These are phyloP conservation scores for Sanderia malayensis DNA, from an alignment of 30 jellyfish, hydroid and myxozoan species.

Conservation along the genomic window DNA sequence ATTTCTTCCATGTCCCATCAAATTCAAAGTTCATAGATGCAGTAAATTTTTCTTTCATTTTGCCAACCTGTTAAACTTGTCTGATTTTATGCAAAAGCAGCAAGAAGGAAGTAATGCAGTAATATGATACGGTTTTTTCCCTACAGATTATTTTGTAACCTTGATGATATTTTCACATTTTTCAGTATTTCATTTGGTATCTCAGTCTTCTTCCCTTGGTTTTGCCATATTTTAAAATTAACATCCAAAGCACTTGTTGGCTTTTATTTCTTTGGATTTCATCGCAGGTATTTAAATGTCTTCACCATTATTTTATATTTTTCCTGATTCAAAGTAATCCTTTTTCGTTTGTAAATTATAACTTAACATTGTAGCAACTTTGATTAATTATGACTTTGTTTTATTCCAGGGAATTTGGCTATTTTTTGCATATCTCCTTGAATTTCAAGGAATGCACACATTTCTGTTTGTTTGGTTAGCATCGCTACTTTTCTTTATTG, in stretches of 20 bases:
- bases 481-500: conserved; percentile 58
- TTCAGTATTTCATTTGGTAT: conserved; percentile 95
- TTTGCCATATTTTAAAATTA: conserved; percentile 38
- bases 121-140: too few species aligned
- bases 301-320: background rate
- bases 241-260: conserved; percentile 1
- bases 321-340: too few species aligned
- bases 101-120: too few species aligned
- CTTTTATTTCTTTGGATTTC: conserved; percentile 63
- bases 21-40: too few species aligned
- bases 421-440: conserved; percentile 75
- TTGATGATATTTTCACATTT: background rate
- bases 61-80: too few species aligned
- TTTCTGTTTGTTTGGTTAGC: conserved; percentile 85
- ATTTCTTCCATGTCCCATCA: too few species aligned
- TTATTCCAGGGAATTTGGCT: conserved; percentile 82
- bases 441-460: conserved; percentile 55
- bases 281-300: conserved; percentile 74
- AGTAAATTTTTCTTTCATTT: too few species aligned
- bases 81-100: too few species aligned
- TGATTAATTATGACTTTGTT: too few species aligned
- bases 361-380: too few species aligned
- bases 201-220: conserved; percentile 86
- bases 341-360: too few species aligned
- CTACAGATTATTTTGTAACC: too few species aligned